Evolutionary conservation across 2,797 vertebrate genomes (phyloP).

Genomic region (Helostoma temminkii): DNA sequence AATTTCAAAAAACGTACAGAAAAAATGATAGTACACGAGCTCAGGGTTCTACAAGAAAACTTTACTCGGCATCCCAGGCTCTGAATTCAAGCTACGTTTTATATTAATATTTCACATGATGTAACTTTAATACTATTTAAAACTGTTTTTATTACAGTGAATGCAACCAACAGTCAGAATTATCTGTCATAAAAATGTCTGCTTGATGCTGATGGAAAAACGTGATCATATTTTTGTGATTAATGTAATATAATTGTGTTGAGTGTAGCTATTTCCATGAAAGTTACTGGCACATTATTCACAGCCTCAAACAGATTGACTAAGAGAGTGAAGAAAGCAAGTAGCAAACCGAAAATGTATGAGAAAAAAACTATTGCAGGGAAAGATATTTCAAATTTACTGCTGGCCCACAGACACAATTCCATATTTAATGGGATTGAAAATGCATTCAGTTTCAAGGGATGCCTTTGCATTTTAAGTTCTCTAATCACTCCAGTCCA

Average conservation of each 20-base stretch:
- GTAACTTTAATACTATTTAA: conserved; percentile 42
- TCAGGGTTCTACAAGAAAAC: conserved; percentile 56
- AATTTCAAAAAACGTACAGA: conserved; percentile 28
- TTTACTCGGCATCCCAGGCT: conserved; percentile 14
- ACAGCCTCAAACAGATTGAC: conserved; percentile 75
- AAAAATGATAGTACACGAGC: conserved; percentile 36
- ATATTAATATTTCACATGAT: conserved; percentile 52
- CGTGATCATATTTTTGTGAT: conserved; percentile 58
- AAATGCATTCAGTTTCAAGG: conserved; percentile 85
- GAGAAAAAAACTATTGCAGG: conserved; percentile 67
- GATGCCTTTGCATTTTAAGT: conserved; percentile 85
- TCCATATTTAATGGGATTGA: conserved; percentile 88
- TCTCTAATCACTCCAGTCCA: conserved; percentile 84
- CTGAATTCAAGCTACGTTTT: conserved; percentile 46
- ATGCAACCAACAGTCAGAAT: conserved; percentile 49
- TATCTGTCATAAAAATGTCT: conserved; percentile 51
- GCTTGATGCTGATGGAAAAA: conserved; percentile 44
- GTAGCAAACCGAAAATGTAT: conserved; percentile 66
- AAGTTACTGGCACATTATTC: conserved; percentile 74
- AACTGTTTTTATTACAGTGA: conserved; percentile 39
- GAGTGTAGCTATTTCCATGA: conserved; percentile 66
- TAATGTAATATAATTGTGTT: conserved; percentile 68
- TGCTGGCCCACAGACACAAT: conserved; percentile 86
- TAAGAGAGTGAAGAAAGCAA: conserved; percentile 66
- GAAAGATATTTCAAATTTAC: conserved; percentile 82